Conservation (phyloP, 2,888 invertebrate species). For the Perdita meconis region DNA sequence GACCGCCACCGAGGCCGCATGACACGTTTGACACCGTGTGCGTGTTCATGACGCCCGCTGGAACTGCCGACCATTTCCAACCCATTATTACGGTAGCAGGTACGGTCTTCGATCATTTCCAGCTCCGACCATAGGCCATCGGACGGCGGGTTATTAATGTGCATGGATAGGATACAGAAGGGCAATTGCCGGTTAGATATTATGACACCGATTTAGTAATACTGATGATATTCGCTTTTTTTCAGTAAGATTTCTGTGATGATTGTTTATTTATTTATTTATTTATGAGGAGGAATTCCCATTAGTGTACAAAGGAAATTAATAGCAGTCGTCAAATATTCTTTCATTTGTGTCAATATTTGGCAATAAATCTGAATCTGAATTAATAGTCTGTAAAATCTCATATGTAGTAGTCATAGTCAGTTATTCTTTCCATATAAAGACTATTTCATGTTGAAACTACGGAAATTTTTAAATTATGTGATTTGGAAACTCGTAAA, state of each 20-base stretch:
- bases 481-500: no score
- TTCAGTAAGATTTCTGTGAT: background rate
- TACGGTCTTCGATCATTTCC: conserved; percentile 50
- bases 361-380: no score
- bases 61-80: conserved; percentile 40
- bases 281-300: no score
- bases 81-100: conserved; percentile 60
- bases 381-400: no score
- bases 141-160: conserved; percentile 46
- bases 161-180: conserved; percentile 26
- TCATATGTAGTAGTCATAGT: no score
- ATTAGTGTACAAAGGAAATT: no score
- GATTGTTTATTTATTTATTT: no score
- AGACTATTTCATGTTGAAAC: no score
- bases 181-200: conserved; percentile 22
- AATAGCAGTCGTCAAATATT: no score
- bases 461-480: no score
- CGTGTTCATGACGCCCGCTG: conserved; percentile 41
- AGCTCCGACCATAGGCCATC: conserved; percentile 50
- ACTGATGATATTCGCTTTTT: background rate
- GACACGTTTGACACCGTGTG: conserved; percentile 31
- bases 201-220: conserved; percentile 14
- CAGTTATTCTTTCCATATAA: no score
- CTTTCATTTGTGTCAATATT: no score
- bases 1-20: conserved; percentile 21